Conservation (phyloP, 1,140 invertebrate genomes). For the Macrostomum lignano region DNA sequence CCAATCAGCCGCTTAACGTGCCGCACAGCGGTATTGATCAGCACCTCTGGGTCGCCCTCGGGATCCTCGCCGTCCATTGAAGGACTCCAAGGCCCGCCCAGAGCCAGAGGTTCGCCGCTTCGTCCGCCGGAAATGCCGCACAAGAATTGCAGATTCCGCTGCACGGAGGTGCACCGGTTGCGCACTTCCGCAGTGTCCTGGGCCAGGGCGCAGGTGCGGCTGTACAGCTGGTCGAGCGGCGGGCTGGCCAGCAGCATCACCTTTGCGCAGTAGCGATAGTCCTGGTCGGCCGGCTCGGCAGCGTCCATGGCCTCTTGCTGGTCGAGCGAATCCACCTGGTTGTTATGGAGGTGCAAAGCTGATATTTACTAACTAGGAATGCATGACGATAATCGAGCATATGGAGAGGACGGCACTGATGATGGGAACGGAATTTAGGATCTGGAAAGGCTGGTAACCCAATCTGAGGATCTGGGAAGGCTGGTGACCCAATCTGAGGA, state of each 20-base stretch:
- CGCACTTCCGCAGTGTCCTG: constrained; percentile 42
- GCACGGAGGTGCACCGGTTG: constrained; percentile 53
- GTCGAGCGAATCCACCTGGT: no score
- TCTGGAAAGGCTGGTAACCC: no score
- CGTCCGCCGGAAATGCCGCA: constrained; percentile 49
- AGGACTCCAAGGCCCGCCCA: constrained; percentile 77
- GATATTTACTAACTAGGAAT: no score
- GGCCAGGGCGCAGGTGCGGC: constrained; percentile 47
- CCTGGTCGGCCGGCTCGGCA: no score
- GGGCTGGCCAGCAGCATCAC: constrained; percentile 66
- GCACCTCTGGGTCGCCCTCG: constrained; percentile 50
- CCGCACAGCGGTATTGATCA: constrained; percentile 69
- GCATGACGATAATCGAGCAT: no score
- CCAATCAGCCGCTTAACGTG: constrained; percentile 65
- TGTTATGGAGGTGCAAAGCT: no score
- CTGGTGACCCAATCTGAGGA: no score
- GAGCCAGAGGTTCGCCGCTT: constrained; percentile 78
- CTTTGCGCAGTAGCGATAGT: constrained; percentile 69
- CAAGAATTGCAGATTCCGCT: constrained; percentile 58
- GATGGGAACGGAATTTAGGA: no score
- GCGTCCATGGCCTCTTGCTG: no score
- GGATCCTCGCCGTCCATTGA: constrained; percentile 66
- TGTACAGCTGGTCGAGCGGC: constrained; percentile 51
- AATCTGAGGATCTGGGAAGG: no score
- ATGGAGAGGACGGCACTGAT: no score